Evolutionary conservation across 2,113 vertebrate genomes (phyloP).

Genomic region (Brachionichthys hirsutus): DNA sequence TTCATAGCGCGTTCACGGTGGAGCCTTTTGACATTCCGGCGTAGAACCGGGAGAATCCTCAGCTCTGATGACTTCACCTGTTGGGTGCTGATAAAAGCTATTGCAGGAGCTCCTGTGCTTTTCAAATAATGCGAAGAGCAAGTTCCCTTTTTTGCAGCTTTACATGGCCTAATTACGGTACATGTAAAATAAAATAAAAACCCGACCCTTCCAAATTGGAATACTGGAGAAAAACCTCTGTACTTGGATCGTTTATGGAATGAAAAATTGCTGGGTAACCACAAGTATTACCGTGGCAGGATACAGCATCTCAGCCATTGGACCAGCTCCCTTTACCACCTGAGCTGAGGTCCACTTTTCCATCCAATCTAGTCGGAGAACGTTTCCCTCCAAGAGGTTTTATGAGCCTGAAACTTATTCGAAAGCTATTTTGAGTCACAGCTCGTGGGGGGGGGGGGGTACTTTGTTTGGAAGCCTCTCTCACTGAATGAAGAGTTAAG

Average conservation of each 20-base stretch:
- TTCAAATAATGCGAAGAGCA: slow-evolving; percentile 1
- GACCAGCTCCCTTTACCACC: slow-evolving; percentile 36
- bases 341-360: slow-evolving; percentile 35
- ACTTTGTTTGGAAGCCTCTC: slow-evolving; percentile 41
- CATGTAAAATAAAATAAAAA: neutral
- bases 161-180: neutral
- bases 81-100: slow-evolving; percentile 27
- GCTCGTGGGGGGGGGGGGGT: slow-evolving; percentile 4
- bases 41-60: slow-evolving; percentile 23
- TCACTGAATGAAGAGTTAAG: slow-evolving; percentile 45
- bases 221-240: neutral
- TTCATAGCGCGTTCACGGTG: slow-evolving; percentile 26
- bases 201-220: neutral
- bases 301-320: slow-evolving; percentile 1
- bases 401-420: slow-evolving; percentile 36
- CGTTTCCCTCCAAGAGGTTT: slow-evolving; percentile 32
- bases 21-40: slow-evolving; percentile 24
- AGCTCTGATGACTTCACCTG: neutral
- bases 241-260: slow-evolving; percentile 13
- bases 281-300: slow-evolving; percentile 18
- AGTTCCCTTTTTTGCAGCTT: slow-evolving; percentile 3
- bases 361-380: slow-evolving; percentile 25
- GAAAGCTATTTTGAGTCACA: slow-evolving; percentile 38
- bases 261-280: slow-evolving; percentile 8
- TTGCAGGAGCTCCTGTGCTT: slow-evolving; percentile 1